Evolutionary conservation across 2,888 invertebrate species (phyloP).

Genomic region (Pammene fasciana): DNA sequence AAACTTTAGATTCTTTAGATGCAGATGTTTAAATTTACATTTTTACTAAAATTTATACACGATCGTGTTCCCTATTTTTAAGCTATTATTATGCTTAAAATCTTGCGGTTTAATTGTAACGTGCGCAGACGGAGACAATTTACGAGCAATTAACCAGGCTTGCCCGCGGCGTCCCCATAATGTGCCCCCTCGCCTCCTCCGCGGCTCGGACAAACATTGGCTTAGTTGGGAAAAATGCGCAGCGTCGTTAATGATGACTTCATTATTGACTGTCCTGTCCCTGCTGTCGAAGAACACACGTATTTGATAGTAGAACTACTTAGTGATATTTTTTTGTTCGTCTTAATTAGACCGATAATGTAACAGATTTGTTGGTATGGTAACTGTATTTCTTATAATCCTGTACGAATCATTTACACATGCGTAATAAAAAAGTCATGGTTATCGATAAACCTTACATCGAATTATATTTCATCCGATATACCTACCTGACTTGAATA

Average conservation of each 20-base stretch:
- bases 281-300: neutral
- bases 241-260: conserved; percentile 35
- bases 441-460: too few relatives aligned
- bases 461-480: too few relatives aligned
- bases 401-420: too few relatives aligned
- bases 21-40: too few relatives aligned
- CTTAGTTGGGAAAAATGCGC: conserved; percentile 38
- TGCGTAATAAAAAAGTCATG: too few relatives aligned
- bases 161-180: conserved; percentile 19
- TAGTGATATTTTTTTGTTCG: neutral
- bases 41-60: too few relatives aligned
- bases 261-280: conserved; percentile 23
- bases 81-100: neutral
- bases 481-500: too few relatives aligned
- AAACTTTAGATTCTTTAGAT: too few relatives aligned
- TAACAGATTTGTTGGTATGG: neutral
- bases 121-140: conserved; percentile 33
- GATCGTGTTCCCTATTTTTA: too few relatives aligned
- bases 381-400: too few relatives aligned
- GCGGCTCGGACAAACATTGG: conserved; percentile 34
- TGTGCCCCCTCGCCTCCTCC: conserved; percentile 14
- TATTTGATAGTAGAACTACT: neutral
- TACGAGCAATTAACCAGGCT: conserved; percentile 38
- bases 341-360: neutral
- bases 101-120: conserved; percentile 19